A percentile compares a stretch with the other conserved stretches of the same genome.
These are phyloP conservation scores for Menidia menidia DNA, from an alignment of 2,797 vertebrate genomes.

Conservation along the genomic window DNA sequence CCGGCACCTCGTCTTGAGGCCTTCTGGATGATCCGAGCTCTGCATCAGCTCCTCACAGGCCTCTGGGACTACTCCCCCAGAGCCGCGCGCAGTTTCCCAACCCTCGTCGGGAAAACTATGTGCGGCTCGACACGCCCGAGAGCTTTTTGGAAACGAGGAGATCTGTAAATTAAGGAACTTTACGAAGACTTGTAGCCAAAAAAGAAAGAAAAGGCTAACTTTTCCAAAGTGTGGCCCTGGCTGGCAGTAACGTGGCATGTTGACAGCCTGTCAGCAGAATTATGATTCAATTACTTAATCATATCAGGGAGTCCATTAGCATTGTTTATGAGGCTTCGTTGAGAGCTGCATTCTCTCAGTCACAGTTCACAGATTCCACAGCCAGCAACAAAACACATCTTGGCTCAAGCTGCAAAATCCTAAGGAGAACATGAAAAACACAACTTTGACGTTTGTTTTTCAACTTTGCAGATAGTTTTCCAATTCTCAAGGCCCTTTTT, in stretches of 20 bases:
- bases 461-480: neutral
- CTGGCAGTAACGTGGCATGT: slow-evolving; percentile 11
- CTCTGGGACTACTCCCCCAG: slow-evolving; percentile 22
- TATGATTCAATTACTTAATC: slow-evolving; percentile 73
- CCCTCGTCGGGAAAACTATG: neutral
- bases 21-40: slow-evolving; percentile 44
- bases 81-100: slow-evolving; percentile 21
- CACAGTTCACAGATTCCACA: neutral
- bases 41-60: slow-evolving; percentile 42
- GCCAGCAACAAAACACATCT: slow-evolving; percentile 2
- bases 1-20: neutral
- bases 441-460: neutral
- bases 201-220: too few species aligned
- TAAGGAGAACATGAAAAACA: neutral
- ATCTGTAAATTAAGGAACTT: neutral
- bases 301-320: slow-evolving; percentile 37
- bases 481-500: neutral
- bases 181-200: neutral
- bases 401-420: neutral
- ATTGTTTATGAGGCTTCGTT: slow-evolving; percentile 9
- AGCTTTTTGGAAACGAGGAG: neutral
- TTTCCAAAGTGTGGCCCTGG: neutral
- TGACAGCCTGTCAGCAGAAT: slow-evolving; percentile 61
- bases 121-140: slow-evolving; percentile 39
- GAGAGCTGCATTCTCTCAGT: slow-evolving; percentile 6